phyloP scores from a whole-genome alignment of 2,797 vertebrate species.

The Gallinago solitaria region DNA sequence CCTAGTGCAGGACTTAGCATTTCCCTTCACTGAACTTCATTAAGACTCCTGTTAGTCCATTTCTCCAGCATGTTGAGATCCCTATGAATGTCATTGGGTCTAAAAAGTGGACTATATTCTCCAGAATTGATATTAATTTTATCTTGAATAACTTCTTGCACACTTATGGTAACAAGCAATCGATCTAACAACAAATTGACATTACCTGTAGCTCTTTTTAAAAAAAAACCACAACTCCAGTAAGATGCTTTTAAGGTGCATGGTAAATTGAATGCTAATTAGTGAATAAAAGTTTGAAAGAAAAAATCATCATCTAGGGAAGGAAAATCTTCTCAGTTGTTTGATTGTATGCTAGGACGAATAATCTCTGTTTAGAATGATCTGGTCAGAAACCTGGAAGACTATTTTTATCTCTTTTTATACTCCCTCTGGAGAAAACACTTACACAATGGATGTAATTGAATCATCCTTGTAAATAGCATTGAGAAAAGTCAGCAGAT shows the following conservation, averaged over 20 bases:
- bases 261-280: not conserved
- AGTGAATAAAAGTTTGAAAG: not conserved
- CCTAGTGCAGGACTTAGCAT: not conserved
- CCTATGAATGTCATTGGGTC: not conserved
- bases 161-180: not conserved
- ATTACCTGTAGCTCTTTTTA: not conserved
- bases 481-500: slow-evolving; percentile 9
- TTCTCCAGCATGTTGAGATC: not conserved
- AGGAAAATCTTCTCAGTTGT: not conserved
- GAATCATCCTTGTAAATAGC: not conserved
- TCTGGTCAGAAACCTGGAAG: not conserved
- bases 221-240: not conserved
- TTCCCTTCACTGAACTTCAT: not conserved
- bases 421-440: not conserved
- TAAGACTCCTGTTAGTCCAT: not conserved
- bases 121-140: not conserved
- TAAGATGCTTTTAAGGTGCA: not conserved
- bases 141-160: not conserved
- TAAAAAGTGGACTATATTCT: not conserved
- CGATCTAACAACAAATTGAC: not conserved
- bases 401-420: not conserved
- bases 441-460: not conserved
- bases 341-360: not conserved
- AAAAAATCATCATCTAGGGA: not conserved
- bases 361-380: not conserved